Evolutionary conservation across 2,888 invertebrate species (phyloP).

Genomic region (Acholoe squamosa): DNA sequence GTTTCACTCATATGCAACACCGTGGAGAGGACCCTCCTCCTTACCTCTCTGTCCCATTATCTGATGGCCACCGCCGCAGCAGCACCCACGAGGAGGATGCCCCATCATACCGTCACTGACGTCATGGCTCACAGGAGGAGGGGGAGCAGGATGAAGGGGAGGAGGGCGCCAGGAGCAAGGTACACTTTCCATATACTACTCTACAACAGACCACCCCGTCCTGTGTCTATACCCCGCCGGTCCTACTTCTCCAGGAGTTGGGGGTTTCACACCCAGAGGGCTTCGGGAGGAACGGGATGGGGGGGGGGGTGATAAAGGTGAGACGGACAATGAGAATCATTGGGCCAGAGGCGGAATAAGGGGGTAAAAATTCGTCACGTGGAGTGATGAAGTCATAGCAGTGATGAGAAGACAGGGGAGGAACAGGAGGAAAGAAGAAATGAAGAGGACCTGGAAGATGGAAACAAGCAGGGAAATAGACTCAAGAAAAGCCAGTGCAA

Average conservation of each 20-base stretch:
- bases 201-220: background rate
- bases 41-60: background rate
- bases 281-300: background rate
- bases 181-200: conserved; percentile 6
- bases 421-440: background rate
- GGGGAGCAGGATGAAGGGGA: background rate
- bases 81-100: background rate
- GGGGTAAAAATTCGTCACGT: too few species aligned
- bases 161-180: background rate
- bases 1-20: background rate
- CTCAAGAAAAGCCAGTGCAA: background rate
- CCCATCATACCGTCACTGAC: background rate
- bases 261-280: too few species aligned
- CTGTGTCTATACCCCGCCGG: background rate
- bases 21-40: background rate
- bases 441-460: background rate
- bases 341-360: background rate
- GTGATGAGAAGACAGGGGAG: background rate
- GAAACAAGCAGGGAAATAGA: background rate
- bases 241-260: too few species aligned
- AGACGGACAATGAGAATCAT: background rate
- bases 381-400: background rate
- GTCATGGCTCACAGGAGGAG: background rate
- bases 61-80: background rate
- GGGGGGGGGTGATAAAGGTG: background rate